Base-by-base conservation (phyloP, 2,888 invertebrate species). In the Mythimna impura region DNA sequence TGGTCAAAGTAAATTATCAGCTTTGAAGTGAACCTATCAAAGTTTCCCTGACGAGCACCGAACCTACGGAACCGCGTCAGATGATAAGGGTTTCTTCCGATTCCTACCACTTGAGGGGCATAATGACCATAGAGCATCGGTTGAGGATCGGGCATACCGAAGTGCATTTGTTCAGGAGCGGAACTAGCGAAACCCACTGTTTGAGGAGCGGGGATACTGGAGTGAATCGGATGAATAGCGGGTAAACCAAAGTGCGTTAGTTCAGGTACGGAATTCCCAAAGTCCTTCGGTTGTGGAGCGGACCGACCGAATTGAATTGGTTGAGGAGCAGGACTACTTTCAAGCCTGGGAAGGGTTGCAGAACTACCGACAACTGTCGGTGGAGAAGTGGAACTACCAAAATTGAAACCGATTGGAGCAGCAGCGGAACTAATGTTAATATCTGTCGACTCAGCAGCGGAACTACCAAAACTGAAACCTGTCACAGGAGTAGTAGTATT, bases 1-100 rank as follows among this genome's bases (percentile, higher is more conserved):
- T 93, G 94, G 20, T 80, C 79, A 74, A 94, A 94, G 76, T 93
- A 94, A 62, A 94, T 54, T 4, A 81, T 73, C 17, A 94, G 66
- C 63, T 89, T 90, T 8, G 84, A 86, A 0, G 92, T 73, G 77
- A 93, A 94, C 3, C 76, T 78, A 58, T 93, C 87, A 36, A 61
- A 64, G 85, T 87, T 57, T 8, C 89, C 73, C 47, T 85, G 80
- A 20, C 62, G 52, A 8, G 72, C 58, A 9, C 83, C 65, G 30
- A 20, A 50, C 20, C 34, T 43, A 17, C 75, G 64, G 20, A 47
- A 30, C 14, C 10, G 34, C 17, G 5, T 22, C 9, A 17, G 25
- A 25, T 22, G 57, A 60, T 20, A 52, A 30, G 36, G 66, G 8
- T 30, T n/a, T 22, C n/a, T 34, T 9, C n/a, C 14, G 0, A 54